Conservation (phyloP, 2,888 invertebrate genomes). For the Ichneumon xanthorius region DNA sequence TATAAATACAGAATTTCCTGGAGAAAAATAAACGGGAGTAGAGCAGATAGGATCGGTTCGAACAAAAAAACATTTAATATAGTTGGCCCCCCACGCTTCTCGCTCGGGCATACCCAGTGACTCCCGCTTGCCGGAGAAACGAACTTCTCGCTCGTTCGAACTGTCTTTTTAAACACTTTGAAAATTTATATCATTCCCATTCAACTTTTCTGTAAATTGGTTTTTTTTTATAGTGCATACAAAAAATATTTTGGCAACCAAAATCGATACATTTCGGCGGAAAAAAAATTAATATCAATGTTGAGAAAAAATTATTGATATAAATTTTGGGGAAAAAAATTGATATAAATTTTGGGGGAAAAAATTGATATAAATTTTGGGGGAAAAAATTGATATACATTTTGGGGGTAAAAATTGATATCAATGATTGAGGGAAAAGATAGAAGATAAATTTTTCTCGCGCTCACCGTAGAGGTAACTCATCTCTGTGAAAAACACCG, state of each 20-base stretch:
- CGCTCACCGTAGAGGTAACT: not conserved
- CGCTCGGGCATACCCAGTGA: not conserved
- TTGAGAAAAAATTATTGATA: no score
- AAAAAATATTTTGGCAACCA: not conserved
- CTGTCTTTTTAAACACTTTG: not conserved
- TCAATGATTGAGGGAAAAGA: not conserved
- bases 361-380: no score
- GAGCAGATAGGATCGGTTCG: conserved; percentile 45
- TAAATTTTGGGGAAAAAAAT: no score
- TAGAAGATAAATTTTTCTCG: not conserved
- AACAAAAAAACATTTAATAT: conserved; percentile 34
- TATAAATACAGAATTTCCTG: conserved; percentile 80
- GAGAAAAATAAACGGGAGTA: conserved; percentile 42
- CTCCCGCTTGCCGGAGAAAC: not conserved
- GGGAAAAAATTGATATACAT: no score
- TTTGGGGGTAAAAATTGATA: no score
- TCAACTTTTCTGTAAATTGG: not conserved
- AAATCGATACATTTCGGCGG: no score
- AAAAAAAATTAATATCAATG: no score
- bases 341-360: no score
- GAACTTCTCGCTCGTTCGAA: not conserved
- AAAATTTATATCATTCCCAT: not conserved
- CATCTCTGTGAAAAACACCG: conserved; percentile 14
- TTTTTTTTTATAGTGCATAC: not conserved
- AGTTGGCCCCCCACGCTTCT: conserved; percentile 49